Evolutionary conservation across 2,888 invertebrate genomes (phyloP), one percentile per base, ranked within the genome.

Genomic region (Cephus spinipes): DNA sequence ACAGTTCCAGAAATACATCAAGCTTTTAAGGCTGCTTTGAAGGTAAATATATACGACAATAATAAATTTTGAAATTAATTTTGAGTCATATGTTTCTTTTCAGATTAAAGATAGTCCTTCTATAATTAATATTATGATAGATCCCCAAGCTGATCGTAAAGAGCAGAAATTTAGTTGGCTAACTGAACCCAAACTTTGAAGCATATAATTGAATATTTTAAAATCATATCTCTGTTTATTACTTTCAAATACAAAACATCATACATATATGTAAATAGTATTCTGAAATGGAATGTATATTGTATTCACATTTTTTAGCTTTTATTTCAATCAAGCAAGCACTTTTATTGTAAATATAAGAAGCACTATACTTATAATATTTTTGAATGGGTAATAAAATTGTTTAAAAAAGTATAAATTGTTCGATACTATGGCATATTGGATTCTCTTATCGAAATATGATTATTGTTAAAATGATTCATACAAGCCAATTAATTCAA

Each of bases 91-190:
- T 71, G 1, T 15, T 71, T 77, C 55, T 77, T 86, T 87, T 36
- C 83, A 93, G 90, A 91, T 95, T 55, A 94, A 92, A 1, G 95
- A 96, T 91, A 94, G 94, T 79, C 98, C 98, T 0, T 95, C 95
- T 81, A 94, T 99, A 83, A 97, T 99, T 84, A 99, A 99, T 90
- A 95, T 98, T 34, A 94, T 97, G 87, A 99, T 99, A 77, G 95
- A 95, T 90, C 97, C 98, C 4, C 94, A 95, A 81, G 96, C 98
- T 23, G 97, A 96, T 90, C 94, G 98, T 82, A 98, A 98, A 92
- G 95, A 96, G 69, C 99, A 99, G 92, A 94, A 96, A 31, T 98
- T 97, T 91, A 95, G 94, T 89, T 98, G 98, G 98, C 93, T 98
- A 9, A 98, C 98, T 0, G 97, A 97, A 92, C 97, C 98, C 11